A percentile compares a stretch with the other conserved stretches of the same genome.
Conservation (phyloP, 2,113 vertebrate species). For the Lagopus leucura region DNA sequence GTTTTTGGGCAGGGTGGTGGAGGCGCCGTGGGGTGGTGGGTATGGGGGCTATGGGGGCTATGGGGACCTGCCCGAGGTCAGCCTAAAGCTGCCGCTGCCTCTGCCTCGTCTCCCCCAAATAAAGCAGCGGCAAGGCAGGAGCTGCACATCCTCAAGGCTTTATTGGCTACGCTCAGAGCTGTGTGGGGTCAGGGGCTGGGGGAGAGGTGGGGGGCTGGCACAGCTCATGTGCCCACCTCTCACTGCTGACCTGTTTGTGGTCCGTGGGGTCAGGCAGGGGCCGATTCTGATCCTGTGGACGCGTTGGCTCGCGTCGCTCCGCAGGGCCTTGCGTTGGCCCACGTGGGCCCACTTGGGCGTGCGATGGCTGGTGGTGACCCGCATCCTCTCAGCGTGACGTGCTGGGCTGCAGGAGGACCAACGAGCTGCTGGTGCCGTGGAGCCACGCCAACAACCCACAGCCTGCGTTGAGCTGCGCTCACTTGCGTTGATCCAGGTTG, state of each 20-base stretch:
- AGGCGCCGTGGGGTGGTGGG: background rate
- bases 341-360: fast-evolving
- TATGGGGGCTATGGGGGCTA: no score
- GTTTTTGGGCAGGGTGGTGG: background rate
- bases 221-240: fast-evolving
- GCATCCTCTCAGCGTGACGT: background rate
- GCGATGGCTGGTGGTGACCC: fast-evolving
- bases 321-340: background rate
- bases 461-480: no score
- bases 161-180: background rate
- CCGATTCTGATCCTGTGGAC: background rate
- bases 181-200: background rate
- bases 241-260: background rate
- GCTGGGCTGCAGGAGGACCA: background rate
- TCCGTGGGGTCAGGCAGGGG: no score
- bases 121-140: background rate
- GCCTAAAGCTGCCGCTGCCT: background rate
- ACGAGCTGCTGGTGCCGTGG: background rate
- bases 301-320: background rate
- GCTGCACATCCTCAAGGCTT: background rate
- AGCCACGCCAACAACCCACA: no score
- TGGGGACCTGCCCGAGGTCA: background rate
- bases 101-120: background rate
- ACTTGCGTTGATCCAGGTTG: no score
- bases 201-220: no score